A percentile compares a stretch with the other conserved stretches of the same genome.
phyloP scores from a whole-genome alignment of 2,888 invertebrate genomes.

The Amblyteles armatorius region DNA sequence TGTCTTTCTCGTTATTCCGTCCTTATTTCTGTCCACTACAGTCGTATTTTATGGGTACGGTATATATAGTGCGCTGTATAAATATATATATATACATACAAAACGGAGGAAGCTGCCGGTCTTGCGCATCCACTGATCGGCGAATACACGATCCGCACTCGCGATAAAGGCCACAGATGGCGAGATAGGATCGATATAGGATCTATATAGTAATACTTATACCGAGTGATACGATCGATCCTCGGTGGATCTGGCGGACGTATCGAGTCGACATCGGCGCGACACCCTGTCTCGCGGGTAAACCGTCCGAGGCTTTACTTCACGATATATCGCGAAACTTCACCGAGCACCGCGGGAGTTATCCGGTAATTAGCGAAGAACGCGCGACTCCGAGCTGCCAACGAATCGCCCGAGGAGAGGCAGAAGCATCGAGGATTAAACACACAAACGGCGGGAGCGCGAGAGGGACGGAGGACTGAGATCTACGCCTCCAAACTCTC shows the following conservation, averaged over 20 bases:
- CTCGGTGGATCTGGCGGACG: slow-evolving; percentile 64
- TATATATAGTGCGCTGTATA: not conserved
- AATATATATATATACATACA: not conserved
- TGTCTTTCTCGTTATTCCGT: slow-evolving; percentile 42
- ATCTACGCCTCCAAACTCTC: not conserved
- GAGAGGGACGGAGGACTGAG: slow-evolving; percentile 1
- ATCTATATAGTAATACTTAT: slow-evolving; percentile 47
- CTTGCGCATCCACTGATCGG: slow-evolving; percentile 59
- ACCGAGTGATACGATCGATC: slow-evolving; percentile 70
- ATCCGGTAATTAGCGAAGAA: slow-evolving; percentile 79
- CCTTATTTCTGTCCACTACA: slow-evolving; percentile 46
- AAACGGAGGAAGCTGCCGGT: slow-evolving; percentile 60
- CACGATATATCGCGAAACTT: slow-evolving; percentile 64
- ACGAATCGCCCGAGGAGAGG: slow-evolving; percentile 60
- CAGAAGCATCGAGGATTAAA: slow-evolving; percentile 77
- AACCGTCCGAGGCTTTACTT: slow-evolving; percentile 51
- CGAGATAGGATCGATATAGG: slow-evolving; percentile 65
- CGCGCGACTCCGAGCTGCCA: slow-evolving; percentile 65
- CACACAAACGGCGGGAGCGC: slow-evolving; percentile 68
- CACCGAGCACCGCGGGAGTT: slow-evolving; percentile 71
- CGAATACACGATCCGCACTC: slow-evolving; percentile 64
- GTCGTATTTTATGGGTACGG: slow-evolving; percentile 34
- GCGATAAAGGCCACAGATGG: slow-evolving; percentile 67
- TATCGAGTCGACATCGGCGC: slow-evolving; percentile 68
- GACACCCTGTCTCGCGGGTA: slow-evolving; percentile 67